Percentiles rank a stretch among this genome's conserved stretches.
These are phyloP conservation scores for Mastigias papua DNA, from an alignment of 30 jellyfish, hydroid and myxozoan species.

Conservation along the genomic window DNA sequence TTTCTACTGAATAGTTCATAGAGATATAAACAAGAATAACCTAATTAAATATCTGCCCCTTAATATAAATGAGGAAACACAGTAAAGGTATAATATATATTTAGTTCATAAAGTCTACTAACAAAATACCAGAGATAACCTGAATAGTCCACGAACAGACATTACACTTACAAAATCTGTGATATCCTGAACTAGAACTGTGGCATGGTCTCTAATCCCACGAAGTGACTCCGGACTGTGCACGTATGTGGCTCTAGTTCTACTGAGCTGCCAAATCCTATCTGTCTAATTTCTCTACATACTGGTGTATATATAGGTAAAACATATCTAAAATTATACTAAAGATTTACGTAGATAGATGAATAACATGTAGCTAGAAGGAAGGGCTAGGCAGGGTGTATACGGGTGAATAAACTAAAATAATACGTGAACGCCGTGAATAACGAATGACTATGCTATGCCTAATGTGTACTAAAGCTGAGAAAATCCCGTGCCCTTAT, in stretches of 20 bases:
- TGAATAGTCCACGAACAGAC: background rate
- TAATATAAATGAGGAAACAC: background rate
- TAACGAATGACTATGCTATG: too few relatives aligned
- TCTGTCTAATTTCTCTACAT: background rate
- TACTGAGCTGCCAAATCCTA: background rate
- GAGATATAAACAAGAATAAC: background rate
- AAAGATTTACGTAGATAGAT: background rate
- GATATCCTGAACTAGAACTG: background rate
- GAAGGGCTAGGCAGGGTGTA: background rate
- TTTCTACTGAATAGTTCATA: background rate
- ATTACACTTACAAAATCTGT: background rate
- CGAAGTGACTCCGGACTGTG: background rate
- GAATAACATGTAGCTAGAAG: background rate
- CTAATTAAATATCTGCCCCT: background rate
- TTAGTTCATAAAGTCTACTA: background rate
- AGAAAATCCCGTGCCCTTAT: background rate
- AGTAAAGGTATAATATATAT: background rate
- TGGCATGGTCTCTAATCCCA: background rate
- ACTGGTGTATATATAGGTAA: background rate
- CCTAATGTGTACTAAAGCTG: background rate
- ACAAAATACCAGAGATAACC: background rate
- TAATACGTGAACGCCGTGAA: background rate
- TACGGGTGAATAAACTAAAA: background rate
- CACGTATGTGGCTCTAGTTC: background rate
- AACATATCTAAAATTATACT: background rate